Evolutionary conservation across 2,113 vertebrate species (phyloP), one percentile per base, ranked within the genome.

Genomic region (Sceloporus undulatus): DNA sequence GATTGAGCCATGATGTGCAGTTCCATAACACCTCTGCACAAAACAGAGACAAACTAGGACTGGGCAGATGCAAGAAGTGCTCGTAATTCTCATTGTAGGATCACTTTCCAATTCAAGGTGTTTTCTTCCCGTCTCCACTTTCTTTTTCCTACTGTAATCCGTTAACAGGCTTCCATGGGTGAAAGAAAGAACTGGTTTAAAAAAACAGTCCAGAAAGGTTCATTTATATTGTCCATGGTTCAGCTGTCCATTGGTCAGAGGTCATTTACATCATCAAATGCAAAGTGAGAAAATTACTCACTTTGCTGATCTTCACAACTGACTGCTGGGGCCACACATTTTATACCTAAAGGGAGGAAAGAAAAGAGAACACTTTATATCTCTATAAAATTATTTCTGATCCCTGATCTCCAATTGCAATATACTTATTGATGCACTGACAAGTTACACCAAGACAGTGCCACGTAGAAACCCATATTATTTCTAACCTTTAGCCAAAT

Each of bases 21-120:
- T 96, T 95, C 98, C 98, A 77, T 96, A 97, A 96, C 97, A 97
- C 96, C 97, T 98, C 96, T 99, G 98, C 93, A 99, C 96, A 95
- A 99, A 98, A 95, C 98, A 98, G 96, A 99, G 98, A 97, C 98
- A 99, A 93, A 99, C 96, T 90, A 99, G 97, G 92, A 99, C 96
- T 96, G 98, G 98, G 90, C 98, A 99, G 95, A 99, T 97, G 95
- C 98, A 98, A 95, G 97, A 98, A 90, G 97, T 97, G 94, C 97
- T 97, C 95, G 97, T 96, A 97, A 99, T 97, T 98, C 96, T 99
- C 98, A 99, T 99, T 97, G 98, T 97, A 98, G 97, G 93, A 92
- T 91, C 92, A 93, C 93, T 87, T 94, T 95, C 90, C 94, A 90
- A 88, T 90, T 95, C 93, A 91, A 95, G 86, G 66, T 77, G 91